phyloP scores from a whole-genome alignment of 2,113 vertebrate species.

The Tichodroma muraria region DNA sequence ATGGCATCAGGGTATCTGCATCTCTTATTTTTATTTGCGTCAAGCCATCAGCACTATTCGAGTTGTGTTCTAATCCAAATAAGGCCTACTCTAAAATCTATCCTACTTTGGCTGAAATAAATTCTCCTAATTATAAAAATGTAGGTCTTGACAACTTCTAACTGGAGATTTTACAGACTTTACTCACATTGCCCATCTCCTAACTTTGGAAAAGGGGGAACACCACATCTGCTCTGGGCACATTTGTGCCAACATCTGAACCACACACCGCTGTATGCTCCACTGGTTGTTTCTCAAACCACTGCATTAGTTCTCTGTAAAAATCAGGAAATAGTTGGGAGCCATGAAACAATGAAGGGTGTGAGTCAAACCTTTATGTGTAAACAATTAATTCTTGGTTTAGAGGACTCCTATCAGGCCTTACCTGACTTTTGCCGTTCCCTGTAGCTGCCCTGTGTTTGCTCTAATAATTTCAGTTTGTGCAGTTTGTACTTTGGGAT shows the following conservation, averaged over 20 bases:
- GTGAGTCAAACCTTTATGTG: not conserved
- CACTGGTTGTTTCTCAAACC: not conserved
- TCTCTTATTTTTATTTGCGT: conserved; percentile 37
- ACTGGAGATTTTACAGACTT: not conserved
- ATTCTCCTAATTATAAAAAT: not conserved
- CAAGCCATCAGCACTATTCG: not conserved
- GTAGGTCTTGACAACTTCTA: not conserved
- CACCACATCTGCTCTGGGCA: not conserved
- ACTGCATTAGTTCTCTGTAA: not conserved
- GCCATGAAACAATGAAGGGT: not conserved
- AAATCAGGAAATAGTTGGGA: not conserved
- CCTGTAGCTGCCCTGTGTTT: not conserved
- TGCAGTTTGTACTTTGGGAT: not conserved
- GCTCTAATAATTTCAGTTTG: not conserved
- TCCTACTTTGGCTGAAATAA: not conserved
- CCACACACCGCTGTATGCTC: fast-evolving
- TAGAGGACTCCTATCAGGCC: not conserved
- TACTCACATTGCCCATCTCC: not conserved
- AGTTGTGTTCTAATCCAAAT: conserved; percentile 24
- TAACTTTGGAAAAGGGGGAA: not conserved
- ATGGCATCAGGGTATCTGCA: not conserved
- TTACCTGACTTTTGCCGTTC: not conserved
- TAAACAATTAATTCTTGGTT: not conserved
- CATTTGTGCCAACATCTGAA: not conserved
- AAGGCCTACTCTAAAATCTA: not conserved